Base-by-base conservation (phyloP, 37 sponge, comb jelly and placozoan species). In the Lycopodina hypogea region DNA sequence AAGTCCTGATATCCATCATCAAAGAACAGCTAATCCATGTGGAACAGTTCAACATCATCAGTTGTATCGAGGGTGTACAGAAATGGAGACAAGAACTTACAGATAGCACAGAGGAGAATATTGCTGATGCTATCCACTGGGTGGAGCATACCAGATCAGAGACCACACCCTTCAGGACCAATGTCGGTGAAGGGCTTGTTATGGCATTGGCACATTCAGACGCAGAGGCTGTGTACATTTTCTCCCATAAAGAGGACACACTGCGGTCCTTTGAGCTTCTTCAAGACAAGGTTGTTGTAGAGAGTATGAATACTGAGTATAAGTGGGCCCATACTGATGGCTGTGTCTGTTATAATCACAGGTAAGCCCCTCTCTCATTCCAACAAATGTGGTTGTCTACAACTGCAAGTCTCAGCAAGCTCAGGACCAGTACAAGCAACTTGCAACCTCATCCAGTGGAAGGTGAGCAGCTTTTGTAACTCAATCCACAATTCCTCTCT, bases 11-110 rank as follows among this genome's bases (percentile, higher is more conserved):
- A 3, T 22, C 29, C 4, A 52, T 77, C 3, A 29, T 93, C 18
- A 40, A 48, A 36, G 93, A 93, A 34, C 93, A 93, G 77, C 68
- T 81, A 35, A 32, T 56, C 15, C 38, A 76, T 28, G 56, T 78
- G 26, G 52, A 78, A 12, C 38, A 40, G 12, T 88, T 89, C 76
- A 93, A 81, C 65, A 21, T 93, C 32, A 82, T 93, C 32, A 78
- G 90, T 8, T 89, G 81, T 56, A 61, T 42, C 23, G 56, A 36
- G 37, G 69, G 50, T 22, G 39, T 84, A 53, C 42, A 70, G 33
- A 12, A 21, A 6, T 90, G 82, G 82, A 22, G 48, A 50, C 32
- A 77, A 32, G 45, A 32, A 15, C 71, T 90, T 37, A 72, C 66
- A 17, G 48, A 60, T 38, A 74, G 32, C 12, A 71, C 28, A 3